Base-by-base conservation (phyloP, 2,797 vertebrate genomes). In the Sparidentex hasta region DNA sequence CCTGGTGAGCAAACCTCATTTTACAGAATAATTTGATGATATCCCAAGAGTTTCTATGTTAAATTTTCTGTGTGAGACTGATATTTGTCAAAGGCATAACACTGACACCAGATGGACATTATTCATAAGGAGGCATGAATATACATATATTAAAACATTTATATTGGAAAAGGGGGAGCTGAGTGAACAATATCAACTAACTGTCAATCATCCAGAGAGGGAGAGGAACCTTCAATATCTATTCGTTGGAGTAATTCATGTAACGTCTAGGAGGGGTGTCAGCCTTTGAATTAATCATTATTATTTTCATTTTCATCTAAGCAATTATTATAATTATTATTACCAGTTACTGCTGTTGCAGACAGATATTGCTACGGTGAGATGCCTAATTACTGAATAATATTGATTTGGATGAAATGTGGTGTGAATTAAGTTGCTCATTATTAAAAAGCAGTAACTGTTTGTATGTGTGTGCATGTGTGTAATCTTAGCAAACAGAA, bases 221-320 rank as follows among this genome's bases (percentile, higher is more conserved):
- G 29, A 52, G 29, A 55, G 4, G 8, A 64, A 17, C 13, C 29
- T 71, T 58, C 71, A 58, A 65, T 72, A 65, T 38, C 13, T 21
- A 43, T 47, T 16, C 20, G 50, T 48, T 3, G 18, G 41, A 55
- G 12, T 75, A 33, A 51, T 56, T 27, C 51, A 17, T 20, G 6
- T 46, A 14, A n/a, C 50, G 21, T 47, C 21, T 41, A 27, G 2
- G 20, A 5, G 16, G 2, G 1, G 20, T 7, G 21, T 16, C 21
- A 43, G 21, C 43, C 20, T 58, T 74, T 65, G 21, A 41, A 51
- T 17, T 5, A 17, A 66, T 38, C 11, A 9, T 38, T 2, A 25
- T 2, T 3, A 51, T 51, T 52, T 20, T 25, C 38, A 41, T 50
- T 52, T 20, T 25, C 38, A 41, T 50, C 20, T 23, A 18, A 46